Conservation (phyloP, 2,888 invertebrate species). For the Calephelis perditalis region DNA sequence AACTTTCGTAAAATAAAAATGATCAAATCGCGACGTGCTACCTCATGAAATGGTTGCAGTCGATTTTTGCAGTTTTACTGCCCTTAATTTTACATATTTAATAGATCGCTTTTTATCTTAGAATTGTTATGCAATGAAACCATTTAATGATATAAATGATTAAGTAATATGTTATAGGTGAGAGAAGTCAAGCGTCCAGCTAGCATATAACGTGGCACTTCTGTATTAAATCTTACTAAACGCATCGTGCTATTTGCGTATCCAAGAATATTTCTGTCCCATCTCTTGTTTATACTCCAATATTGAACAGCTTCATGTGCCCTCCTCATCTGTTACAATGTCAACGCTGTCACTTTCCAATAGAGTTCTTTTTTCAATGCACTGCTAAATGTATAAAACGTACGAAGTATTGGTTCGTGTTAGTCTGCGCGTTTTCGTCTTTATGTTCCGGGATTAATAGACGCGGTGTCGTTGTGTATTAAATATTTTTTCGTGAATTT, state of each 20-base stretch:
- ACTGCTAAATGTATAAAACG: neutral
- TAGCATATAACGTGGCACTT: no score
- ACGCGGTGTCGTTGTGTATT: constrained; percentile 6
- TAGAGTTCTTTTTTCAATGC: constrained; percentile 19
- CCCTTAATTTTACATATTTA: neutral
- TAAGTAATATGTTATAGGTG: no score
- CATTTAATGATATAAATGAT: no score
- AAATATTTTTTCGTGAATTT: neutral
- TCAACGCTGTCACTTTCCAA: constrained; percentile 23
- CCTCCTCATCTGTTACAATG: constrained; percentile 16
- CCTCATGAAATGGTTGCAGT: no score
- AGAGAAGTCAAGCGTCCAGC: no score
- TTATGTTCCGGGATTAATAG: constrained; percentile 7
- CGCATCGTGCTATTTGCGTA: constrained; percentile 47
- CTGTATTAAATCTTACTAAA: constrained; percentile 1
- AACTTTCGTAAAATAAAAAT: no score
- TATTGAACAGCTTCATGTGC: constrained; percentile 32
- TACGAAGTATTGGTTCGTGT: neutral
- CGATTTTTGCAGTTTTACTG: no score
- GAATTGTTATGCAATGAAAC: no score
- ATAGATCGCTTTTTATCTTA: neutral
- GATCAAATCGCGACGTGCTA: no score
- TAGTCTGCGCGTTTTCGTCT: constrained; percentile 3
- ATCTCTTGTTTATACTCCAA: constrained; percentile 39
- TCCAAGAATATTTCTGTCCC: constrained; percentile 60